Percentiles rank a stretch among this genome's conserved stretches.
phyloP scores from a whole-genome alignment of 2,888 invertebrate species.

The Drosophila colorata region DNA sequence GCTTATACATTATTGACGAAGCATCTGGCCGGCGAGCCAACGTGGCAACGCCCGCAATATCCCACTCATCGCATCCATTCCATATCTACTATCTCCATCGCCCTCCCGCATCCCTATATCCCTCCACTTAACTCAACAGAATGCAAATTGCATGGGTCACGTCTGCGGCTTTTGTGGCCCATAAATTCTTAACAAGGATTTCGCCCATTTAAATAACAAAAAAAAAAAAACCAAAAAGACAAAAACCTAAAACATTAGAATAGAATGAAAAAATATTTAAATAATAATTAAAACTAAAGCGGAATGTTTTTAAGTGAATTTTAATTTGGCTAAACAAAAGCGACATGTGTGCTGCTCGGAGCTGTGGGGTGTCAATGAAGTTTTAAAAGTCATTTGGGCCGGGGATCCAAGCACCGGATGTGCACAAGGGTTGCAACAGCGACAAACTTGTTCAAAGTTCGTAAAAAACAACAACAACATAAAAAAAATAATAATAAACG shows the following conservation, averaged over 20 bases:
- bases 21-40: constrained; percentile 34
- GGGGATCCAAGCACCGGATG: constrained; percentile 37
- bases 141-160: constrained; percentile 73
- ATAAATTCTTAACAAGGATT: constrained; percentile 73
- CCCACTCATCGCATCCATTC: constrained; percentile 3
- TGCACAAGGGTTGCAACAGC: constrained; percentile 51
- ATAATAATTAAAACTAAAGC: constrained; percentile 65
- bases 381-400: constrained; percentile 16
- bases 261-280: constrained; percentile 36
- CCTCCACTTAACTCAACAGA: constrained; percentile 34
- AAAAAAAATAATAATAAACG: constrained; percentile 7
- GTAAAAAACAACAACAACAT: constrained; percentile 6
- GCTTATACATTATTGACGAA: constrained; percentile 72
- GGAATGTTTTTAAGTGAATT: constrained; percentile 70
- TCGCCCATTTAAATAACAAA: constrained; percentile 47
- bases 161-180: constrained; percentile 70
- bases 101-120: constrained; percentile 14
- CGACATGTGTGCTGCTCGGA: constrained; percentile 19
- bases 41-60: constrained; percentile 22
- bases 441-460: constrained; percentile 51
- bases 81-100: constrained; percentile 9
- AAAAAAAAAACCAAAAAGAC: constrained; percentile 1
- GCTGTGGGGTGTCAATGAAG: constrained; percentile 31
- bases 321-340: constrained; percentile 69
- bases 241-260: constrained; percentile 17